phyloP scores from a whole-genome alignment of 1,140 invertebrate genomes.

The Bombus haemorrhoidalis region DNA sequence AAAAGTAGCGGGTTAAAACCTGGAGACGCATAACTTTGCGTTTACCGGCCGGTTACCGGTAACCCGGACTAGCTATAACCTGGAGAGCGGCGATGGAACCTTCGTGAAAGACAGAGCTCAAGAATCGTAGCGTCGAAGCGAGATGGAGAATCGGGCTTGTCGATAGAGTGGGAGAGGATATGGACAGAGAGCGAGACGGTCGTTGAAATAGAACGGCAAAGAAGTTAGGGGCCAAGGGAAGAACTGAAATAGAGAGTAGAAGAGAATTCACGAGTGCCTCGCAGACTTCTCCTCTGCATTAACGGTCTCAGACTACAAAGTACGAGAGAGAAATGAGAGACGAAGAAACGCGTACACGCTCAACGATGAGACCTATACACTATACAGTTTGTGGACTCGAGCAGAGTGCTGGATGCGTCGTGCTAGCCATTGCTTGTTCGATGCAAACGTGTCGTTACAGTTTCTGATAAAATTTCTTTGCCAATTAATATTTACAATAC shows the following conservation, averaged over 20 bases:
- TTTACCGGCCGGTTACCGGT: conserved; percentile 48
- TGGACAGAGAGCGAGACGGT: not conserved
- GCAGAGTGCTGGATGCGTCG: not conserved
- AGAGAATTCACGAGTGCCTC: conserved; percentile 62
- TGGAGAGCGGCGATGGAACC: conserved; percentile 19
- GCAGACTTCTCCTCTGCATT: conserved; percentile 63
- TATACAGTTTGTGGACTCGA: not conserved
- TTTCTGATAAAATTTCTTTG: not conserved
- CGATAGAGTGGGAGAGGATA: conserved; percentile 2
- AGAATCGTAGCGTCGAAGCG: not conserved
- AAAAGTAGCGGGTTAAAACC: conserved; percentile 37
- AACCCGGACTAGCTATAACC: conserved; percentile 45
- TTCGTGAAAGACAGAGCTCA: conserved; percentile 3
- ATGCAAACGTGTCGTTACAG: not conserved
- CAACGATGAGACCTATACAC: conserved; percentile 24
- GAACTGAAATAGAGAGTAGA: conserved; percentile 52
- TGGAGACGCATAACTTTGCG: conserved; percentile 43
- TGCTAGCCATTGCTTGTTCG: not conserved
- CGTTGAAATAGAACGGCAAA: conserved; percentile 39
- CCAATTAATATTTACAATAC: not conserved
- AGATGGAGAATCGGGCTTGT: conserved; percentile 17
- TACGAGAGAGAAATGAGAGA: conserved; percentile 9
- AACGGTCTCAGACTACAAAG: conserved; percentile 61
- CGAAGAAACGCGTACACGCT: conserved; percentile 17
- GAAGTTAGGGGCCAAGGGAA: conserved; percentile 25